Base-by-base conservation (phyloP, 2,797 vertebrate genomes). In the Acrossocheilus fasciatus region DNA sequence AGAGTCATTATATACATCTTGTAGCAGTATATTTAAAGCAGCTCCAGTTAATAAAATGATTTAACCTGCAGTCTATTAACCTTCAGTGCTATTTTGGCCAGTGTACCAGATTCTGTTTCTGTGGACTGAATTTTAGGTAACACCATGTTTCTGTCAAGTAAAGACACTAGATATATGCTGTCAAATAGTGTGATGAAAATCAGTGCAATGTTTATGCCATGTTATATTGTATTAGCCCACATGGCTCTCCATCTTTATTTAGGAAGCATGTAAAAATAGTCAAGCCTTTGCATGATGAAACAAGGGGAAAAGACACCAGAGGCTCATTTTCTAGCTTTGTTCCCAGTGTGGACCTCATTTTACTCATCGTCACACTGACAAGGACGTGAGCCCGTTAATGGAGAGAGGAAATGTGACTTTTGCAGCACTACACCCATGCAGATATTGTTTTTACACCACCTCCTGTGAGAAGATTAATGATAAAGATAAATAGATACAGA, bases 11-110 rank as follows among this genome's bases (percentile, higher is more conserved):
- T 18, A 45, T 59, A 73, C 62, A 69, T 82, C 52, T 72, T 70
- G 75, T 87, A 72, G 26, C 59, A 43, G 26, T n/a, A 30, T 45
- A 47, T 83, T 72, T 73, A 8, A 45, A 83, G 34, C 82, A 76
- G 81, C 90, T 91, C 86, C 81, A 87, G 87, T 89, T 86, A 81
- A 82, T 88, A 83, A 75, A 30, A 90, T 88, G 89, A 72, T 89
- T 92, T 91, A 91, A 84, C 84, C 84, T 91, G 85, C 85, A 87
- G 69, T 86, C 91, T 91, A 87, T 91, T 90, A 87, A 93, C 94
- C 91, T 95, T 94, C 84, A 91, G 93, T 89, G 91, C 94, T 95
- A 93, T 95, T 95, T 95, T 93, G 93, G 94, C 93, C 91, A 91
- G 88, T 93, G 93, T 93, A 91, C 93, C 92, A 93, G 89, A 94